Conservation (phyloP, 1,140 invertebrate genomes). For the Pinna nobilis region DNA sequence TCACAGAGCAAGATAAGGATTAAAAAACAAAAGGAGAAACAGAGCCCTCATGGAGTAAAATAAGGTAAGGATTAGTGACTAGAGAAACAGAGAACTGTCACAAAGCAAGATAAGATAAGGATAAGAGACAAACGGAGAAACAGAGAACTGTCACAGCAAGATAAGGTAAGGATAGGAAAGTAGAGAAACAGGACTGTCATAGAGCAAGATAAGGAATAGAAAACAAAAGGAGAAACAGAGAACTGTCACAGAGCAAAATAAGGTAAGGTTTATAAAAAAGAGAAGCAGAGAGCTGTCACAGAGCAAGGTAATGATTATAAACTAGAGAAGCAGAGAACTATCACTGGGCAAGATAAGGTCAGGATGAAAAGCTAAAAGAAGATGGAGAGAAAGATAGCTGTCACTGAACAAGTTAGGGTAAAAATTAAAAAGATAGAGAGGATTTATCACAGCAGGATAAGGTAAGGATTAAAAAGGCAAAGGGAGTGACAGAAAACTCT, state of each 20-base stretch:
- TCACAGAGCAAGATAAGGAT: background rate
- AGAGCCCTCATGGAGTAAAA: background rate
- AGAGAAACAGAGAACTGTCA: background rate
- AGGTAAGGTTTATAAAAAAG: background rate
- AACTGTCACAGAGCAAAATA: background rate
- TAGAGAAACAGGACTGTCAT: background rate
- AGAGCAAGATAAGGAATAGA: background rate
- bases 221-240: constrained; percentile 30
- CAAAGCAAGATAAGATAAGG: background rate
- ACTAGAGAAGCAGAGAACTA: background rate
- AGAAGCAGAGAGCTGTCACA: background rate
- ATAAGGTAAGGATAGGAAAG: background rate
- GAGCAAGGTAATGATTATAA: background rate
- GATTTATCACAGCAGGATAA: too few species aligned
- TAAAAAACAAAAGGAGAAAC: constrained; percentile 25
- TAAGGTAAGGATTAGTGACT: background rate
- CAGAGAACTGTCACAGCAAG: constrained; percentile 10
- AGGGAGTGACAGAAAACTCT: too few species aligned
- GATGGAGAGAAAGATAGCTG: too few species aligned
- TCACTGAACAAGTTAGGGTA: too few species aligned
- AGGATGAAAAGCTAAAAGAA: too few species aligned
- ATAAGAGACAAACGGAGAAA: constrained; percentile 23
- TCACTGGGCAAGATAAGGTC: too few species aligned
- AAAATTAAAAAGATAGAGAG: too few species aligned
- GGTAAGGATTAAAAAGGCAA: too few species aligned